phyloP scores from a whole-genome alignment of 2,888 invertebrate species.

The Blera fallax region DNA sequence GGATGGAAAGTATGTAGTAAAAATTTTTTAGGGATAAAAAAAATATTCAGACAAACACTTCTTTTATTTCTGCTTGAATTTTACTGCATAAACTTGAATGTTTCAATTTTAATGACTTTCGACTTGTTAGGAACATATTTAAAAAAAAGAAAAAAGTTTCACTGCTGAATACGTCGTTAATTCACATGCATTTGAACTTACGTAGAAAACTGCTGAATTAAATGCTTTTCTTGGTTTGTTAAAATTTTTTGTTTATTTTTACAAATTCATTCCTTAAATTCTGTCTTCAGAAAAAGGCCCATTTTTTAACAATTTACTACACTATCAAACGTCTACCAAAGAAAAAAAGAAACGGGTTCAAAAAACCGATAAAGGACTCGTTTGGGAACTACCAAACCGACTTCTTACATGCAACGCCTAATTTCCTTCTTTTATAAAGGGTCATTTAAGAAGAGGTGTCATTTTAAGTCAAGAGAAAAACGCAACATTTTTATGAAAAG shows the following conservation, averaged over 20 bases:
- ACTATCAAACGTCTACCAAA: too few relatives aligned
- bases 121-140: not conserved
- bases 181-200: not conserved
- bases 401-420: not conserved
- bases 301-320: too few relatives aligned
- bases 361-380: too few relatives aligned
- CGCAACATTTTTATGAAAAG: too few relatives aligned
- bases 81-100: not conserved
- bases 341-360: too few relatives aligned
- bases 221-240: not conserved
- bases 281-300: too few relatives aligned
- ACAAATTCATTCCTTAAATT: not conserved
- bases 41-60: not conserved
- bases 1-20: not conserved
- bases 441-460: too few relatives aligned
- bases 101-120: not conserved
- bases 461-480: too few relatives aligned
- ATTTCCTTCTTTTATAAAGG: too few relatives aligned
- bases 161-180: not conserved
- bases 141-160: not conserved
- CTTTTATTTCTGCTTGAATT: constrained; percentile 6
- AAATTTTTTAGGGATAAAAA: not conserved
- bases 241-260: too few relatives aligned
- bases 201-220: not conserved
- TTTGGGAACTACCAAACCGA: too few relatives aligned